These are phyloP conservation scores for Seriola rivoliana DNA, from an alignment of 2,113 vertebrate genomes.

Conservation along the genomic window DNA sequence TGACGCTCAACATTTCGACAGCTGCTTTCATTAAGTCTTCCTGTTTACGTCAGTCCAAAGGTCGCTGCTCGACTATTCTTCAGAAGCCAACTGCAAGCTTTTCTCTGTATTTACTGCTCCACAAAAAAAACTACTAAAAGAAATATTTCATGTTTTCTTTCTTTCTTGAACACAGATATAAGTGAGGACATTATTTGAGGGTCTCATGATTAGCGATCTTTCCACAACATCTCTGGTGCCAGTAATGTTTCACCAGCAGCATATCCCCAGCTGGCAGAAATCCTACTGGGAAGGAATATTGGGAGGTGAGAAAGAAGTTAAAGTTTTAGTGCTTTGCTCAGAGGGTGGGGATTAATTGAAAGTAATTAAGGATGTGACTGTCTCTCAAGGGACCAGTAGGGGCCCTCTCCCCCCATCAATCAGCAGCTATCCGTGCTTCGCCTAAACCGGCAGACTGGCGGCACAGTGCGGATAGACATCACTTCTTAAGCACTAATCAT, in stretches of 20 bases:
- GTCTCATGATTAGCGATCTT: constrained; percentile 15
- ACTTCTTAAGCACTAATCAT: constrained; percentile 62
- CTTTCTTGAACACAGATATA: constrained; percentile 6
- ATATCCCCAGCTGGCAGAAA: not conserved
- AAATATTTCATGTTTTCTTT: not conserved
- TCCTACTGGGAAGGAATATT: not conserved
- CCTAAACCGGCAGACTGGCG: constrained; percentile 45
- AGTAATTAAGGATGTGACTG: constrained; percentile 70
- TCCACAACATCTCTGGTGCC: not conserved
- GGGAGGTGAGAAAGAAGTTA: constrained; percentile 29
- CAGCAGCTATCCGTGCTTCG: constrained; percentile 41
- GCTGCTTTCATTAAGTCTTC: constrained; percentile 41
- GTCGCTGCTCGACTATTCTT: constrained; percentile 6
- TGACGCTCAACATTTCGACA: constrained; percentile 16
- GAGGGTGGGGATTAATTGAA: constrained; percentile 67
- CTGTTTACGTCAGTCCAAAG: constrained; percentile 26
- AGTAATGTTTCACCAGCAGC: constrained; percentile 18
- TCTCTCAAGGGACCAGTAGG: constrained; percentile 51
- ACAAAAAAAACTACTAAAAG: constrained; percentile 11
- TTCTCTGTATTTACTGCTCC: not conserved
- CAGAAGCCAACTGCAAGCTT: not conserved
- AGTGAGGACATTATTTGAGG: not conserved
- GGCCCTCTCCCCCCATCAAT: constrained; percentile 53
- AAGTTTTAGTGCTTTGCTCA: constrained; percentile 52
- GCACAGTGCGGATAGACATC: constrained; percentile 54